These are phyloP conservation scores for Palythoa grandiflora DNA, from an alignment of 92 coral and sea anemone species.

Conservation along the genomic window DNA sequence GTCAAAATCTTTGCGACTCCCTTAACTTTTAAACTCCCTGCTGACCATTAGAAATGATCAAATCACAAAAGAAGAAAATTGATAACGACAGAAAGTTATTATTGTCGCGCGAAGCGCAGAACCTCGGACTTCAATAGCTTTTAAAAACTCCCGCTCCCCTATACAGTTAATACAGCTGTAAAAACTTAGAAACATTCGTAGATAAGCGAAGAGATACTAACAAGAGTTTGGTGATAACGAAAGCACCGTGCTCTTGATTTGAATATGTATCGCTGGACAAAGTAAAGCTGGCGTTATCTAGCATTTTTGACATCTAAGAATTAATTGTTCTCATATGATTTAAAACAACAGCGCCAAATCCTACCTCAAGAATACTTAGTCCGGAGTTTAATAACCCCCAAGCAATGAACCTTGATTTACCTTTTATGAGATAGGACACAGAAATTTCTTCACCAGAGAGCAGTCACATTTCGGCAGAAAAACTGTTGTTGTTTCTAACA, in stretches of 20 bases:
- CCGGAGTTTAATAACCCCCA: background rate
- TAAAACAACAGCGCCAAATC: background rate
- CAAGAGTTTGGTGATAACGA: background rate
- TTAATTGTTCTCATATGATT: background rate
- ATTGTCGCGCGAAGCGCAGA: too few species aligned
- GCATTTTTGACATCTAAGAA: background rate
- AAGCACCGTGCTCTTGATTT: background rate
- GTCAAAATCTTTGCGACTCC: too few species aligned
- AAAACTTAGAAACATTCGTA: background rate
- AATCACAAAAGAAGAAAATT: background rate
- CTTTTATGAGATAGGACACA: background rate
- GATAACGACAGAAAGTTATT: too few species aligned
- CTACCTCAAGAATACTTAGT: background rate
- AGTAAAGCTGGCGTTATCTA: background rate
- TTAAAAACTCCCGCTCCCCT: background rate
- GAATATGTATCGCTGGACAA: background rate
- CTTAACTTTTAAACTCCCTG: too few species aligned
- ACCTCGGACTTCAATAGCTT: too few species aligned
- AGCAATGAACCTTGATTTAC: background rate
- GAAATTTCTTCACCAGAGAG: conserved; percentile 7
- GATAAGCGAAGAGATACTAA: background rate
- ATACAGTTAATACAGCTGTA: background rate
- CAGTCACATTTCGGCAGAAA: background rate
- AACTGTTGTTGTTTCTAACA: conserved; percentile 3
- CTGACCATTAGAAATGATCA: too few species aligned